Evolutionary conservation across 2,113 vertebrate genomes (phyloP).

Genomic region (Gymnogyps californianus): DNA sequence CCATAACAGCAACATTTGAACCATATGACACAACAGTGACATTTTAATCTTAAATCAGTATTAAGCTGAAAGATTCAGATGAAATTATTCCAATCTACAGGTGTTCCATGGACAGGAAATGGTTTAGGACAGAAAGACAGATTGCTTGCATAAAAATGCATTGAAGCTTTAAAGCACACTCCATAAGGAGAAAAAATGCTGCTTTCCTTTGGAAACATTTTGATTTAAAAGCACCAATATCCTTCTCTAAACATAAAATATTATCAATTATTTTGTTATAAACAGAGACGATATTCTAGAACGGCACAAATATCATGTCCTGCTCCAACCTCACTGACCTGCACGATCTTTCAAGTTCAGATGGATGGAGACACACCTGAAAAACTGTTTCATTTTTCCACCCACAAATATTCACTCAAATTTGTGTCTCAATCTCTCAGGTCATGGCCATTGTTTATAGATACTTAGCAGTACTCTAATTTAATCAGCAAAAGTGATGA

Average conservation of each 20-base stretch:
- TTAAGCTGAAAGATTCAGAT: background rate
- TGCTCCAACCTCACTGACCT: background rate
- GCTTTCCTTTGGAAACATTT: background rate
- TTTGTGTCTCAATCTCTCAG: background rate
- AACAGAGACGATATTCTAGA: background rate
- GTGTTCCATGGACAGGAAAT: background rate
- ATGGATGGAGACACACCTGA: background rate
- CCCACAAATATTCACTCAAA: background rate
- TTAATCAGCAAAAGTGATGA: background rate
- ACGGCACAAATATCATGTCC: background rate
- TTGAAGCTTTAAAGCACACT: background rate
- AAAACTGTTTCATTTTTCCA: background rate
- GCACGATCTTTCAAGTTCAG: background rate
- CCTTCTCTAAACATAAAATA: background rate
- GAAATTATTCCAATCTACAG: background rate
- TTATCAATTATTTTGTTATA: background rate
- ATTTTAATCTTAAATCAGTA: background rate
- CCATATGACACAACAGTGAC: background rate
- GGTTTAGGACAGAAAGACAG: background rate
- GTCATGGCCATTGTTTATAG: background rate
- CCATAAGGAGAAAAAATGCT: background rate
- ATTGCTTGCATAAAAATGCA: background rate
- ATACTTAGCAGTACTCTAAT: background rate
- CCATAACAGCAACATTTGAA: background rate
- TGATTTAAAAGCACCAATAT: background rate